phyloP scores from a whole-genome alignment of 1,140 invertebrate species.

The Drosophila malerkotliana region DNA sequence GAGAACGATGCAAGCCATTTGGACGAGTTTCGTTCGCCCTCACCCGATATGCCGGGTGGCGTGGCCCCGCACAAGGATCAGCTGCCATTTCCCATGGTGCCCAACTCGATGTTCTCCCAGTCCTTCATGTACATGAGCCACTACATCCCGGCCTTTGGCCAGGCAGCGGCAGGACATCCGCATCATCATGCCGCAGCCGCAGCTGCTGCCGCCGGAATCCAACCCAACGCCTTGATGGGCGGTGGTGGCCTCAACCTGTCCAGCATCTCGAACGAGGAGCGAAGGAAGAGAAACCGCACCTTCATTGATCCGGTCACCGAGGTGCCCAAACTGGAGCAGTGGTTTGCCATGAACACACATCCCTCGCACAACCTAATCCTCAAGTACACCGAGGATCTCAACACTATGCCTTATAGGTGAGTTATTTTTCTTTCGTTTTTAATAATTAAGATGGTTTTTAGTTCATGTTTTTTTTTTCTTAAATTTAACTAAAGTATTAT shows the following conservation, averaged over 20 bases:
- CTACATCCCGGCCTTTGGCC: constrained; percentile 87
- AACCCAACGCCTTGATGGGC: constrained; percentile 69
- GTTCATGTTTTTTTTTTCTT: too few species aligned
- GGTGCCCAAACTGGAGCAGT: constrained; percentile 97
- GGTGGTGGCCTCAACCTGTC: constrained; percentile 86
- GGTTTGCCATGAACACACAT: constrained; percentile 99
- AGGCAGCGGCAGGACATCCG: constrained; percentile 83
- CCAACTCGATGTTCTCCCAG: constrained; percentile 92
- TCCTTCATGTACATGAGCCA: constrained; percentile 96
- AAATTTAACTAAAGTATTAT: not conserved
- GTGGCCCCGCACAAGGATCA: constrained; percentile 75
- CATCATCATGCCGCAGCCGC: constrained; percentile 83
- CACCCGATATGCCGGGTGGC: constrained; percentile 60
- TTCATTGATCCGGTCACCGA: constrained; percentile 99
- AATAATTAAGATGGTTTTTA: too few species aligned
- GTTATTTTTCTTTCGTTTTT: not conserved
- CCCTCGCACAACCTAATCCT: constrained; percentile 98
- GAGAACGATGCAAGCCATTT: constrained; percentile 79
- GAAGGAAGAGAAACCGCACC: constrained; percentile 97
- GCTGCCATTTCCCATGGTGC: constrained; percentile 89
- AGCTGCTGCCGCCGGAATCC: constrained; percentile 74
- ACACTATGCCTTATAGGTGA: constrained; percentile 93
- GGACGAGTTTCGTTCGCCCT: constrained; percentile 81
- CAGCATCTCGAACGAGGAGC: constrained; percentile 90
- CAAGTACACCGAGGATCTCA: constrained; percentile 98